These are phyloP conservation scores for Caenorhabditis becei DNA, from an alignment of 2,888 invertebrate species.

Conservation along the genomic window DNA sequence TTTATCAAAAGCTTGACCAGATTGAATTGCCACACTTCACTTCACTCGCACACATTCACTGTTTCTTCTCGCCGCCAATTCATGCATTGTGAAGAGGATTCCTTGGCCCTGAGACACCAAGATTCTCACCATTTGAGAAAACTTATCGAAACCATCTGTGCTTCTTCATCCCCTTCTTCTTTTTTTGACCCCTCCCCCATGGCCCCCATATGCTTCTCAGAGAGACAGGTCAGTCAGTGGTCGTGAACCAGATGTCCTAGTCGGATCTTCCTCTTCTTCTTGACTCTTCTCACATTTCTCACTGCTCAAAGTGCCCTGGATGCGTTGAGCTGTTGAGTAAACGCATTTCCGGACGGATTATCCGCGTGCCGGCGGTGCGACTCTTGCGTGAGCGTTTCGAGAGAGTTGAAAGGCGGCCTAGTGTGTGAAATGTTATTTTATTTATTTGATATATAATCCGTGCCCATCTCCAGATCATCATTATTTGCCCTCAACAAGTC, in stretches of 20 bases:
- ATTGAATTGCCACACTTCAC: slow-evolving; percentile 14
- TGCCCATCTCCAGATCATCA: slow-evolving; percentile 30
- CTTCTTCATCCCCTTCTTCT: slow-evolving; percentile 8
- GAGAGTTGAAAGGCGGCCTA: slow-evolving; percentile 28
- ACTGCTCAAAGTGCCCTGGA: slow-evolving; percentile 28
- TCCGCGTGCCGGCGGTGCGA: slow-evolving; percentile 41
- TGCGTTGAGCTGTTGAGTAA: slow-evolving; percentile 62
- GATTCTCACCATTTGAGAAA: slow-evolving; percentile 2
- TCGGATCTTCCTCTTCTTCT: background rate
- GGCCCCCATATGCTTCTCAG: slow-evolving; percentile 47
- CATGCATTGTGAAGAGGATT: slow-evolving; percentile 6
- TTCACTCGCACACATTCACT: background rate
- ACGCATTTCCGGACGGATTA: slow-evolving; percentile 63
- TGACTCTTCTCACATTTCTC: slow-evolving; percentile 55
- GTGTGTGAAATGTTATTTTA: slow-evolving; percentile 49
- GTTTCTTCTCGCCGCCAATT: slow-evolving; percentile 3
- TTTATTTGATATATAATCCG: slow-evolving; percentile 49
- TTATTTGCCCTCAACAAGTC: slow-evolving; percentile 35
- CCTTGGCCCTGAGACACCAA: background rate
- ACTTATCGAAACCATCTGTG: slow-evolving; percentile 29
- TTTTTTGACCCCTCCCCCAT: slow-evolving; percentile 25
- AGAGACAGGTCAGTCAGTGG: slow-evolving; percentile 9
- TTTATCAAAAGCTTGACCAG: slow-evolving; percentile 5
- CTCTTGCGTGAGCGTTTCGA: slow-evolving; percentile 28
- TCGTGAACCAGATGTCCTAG: slow-evolving; percentile 42